Base-by-base conservation (phyloP, 2,113 vertebrate genomes). In the Falcunculus frontatus region DNA sequence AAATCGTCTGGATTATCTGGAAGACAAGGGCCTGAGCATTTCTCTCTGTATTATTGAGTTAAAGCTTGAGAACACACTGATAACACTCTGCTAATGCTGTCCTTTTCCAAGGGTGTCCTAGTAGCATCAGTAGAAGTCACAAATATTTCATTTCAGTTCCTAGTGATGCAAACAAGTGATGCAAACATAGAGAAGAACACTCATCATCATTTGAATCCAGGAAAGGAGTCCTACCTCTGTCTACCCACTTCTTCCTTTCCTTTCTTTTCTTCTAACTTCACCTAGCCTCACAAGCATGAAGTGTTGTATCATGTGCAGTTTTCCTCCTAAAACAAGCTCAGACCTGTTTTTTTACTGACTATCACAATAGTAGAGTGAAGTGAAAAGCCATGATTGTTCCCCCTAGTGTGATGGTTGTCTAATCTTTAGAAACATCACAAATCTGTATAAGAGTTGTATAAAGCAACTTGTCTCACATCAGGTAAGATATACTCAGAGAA, bases 1-100 rank as follows among this genome's bases (percentile, higher is more conserved):
- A 91, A 89, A 80, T 86, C 19, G 72, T 82, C 52, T 79, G 68
- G 46, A 94, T 55, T 81, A 88, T 78, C 52, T 93, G 41, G 33
- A 67, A 85, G 52, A 6, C 27, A 67, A 75, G 70, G 37, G 10
- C 42, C 55, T 94, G 75, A 49, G 26, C 57, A 73, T 23, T 89
- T 93, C 27, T 81, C 8, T 37, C 9, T 86, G 4, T 57, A 55
- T 29, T 75, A 52, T 77, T 84, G 35, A 27, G 5, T 83, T 92
- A 74, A 87, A 75, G 9, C 73, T 89, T 73, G 22, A 79, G 70
- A 92, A 86, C 6, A 39, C 11, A 2, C 7, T 39, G 52, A 65
- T 89, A 95, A 68, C 7, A 53, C 30, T 55, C 91, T 1, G 4
- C 15, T 70, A 68, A 87, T 55, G 22, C 37, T 91, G 47, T 47